phyloP scores from a whole-genome alignment of 2,797 vertebrate genomes.

The Sylvilagus floridanus region DNA sequence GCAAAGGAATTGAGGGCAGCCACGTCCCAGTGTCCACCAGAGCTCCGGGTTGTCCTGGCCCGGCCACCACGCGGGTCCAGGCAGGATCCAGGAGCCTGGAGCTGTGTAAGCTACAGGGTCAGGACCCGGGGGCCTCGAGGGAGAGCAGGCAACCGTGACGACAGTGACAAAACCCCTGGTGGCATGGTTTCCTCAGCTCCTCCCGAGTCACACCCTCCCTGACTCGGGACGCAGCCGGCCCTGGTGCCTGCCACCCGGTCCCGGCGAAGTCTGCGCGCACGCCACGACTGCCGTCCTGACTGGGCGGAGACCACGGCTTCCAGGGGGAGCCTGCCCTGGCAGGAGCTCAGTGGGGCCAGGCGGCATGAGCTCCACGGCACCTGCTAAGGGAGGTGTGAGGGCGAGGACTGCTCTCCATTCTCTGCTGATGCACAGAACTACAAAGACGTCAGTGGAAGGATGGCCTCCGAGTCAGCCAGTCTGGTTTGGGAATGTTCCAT shows the following conservation, averaged over 20 bases:
- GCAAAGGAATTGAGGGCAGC: not conserved
- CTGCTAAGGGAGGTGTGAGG: not conserved
- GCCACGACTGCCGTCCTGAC: constrained; percentile 48
- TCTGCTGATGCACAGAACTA: not conserved
- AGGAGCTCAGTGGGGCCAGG: not conserved
- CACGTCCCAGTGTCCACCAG: not conserved
- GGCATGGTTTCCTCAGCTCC: not conserved
- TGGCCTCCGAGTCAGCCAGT: constrained; percentile 24
- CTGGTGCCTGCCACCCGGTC: not conserved
- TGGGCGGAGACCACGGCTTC: constrained; percentile 5
- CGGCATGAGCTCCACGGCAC: not conserved
- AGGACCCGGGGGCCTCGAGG: not conserved
- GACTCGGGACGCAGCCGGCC: not conserved
- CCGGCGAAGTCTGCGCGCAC: not conserved
- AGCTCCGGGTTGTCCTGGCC: not conserved
- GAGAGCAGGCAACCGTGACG: not conserved
- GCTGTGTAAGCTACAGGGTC: not conserved
- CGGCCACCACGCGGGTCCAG: not conserved
- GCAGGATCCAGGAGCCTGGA: not conserved
- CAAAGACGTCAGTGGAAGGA: not conserved
- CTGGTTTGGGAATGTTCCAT: constrained; percentile 42
- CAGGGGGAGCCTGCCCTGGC: not conserved
- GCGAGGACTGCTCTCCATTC: not conserved
- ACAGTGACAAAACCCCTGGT: not conserved
- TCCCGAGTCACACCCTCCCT: not conserved